phyloP scores from a whole-genome alignment of 1,140 invertebrate species.

The Zaprionus camerounensis region DNA sequence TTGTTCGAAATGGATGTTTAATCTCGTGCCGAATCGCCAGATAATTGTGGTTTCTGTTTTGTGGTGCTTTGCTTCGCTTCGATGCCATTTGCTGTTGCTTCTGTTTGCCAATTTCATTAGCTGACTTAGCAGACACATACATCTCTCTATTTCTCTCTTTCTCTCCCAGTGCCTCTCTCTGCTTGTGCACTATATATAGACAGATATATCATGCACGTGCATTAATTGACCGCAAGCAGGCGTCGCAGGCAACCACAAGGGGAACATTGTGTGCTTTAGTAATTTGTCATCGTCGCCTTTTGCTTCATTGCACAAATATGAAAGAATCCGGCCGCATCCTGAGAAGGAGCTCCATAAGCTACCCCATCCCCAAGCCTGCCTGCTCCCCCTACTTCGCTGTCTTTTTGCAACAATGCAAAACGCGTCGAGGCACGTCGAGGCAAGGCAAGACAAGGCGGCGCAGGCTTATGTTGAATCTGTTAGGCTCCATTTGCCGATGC shows the following conservation, averaged over 20 bases:
- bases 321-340: background rate
- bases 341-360: background rate
- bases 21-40: background rate
- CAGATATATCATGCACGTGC: slow-evolving; percentile 9
- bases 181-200: background rate
- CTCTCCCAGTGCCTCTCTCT: background rate
- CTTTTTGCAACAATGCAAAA: slow-evolving; percentile 14
- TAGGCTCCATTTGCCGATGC: slow-evolving; percentile 15
- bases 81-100: background rate
- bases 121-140: background rate
- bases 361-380: background rate
- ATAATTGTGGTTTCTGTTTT: background rate
- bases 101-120: slow-evolving; percentile 1
- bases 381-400: background rate
- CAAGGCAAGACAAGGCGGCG: background rate
- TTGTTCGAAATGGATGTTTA: background rate
- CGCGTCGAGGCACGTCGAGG: background rate
- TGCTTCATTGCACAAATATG: slow-evolving; percentile 18
- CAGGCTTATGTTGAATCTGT: slow-evolving; percentile 5
- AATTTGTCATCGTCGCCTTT: slow-evolving; percentile 25
- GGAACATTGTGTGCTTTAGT: background rate
- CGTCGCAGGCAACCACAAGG: background rate
- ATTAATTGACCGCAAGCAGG: slow-evolving; percentile 15
- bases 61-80: background rate
- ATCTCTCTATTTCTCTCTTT: background rate